Conservation (phyloP, 2,797 vertebrate genomes). For the Hapalemur alaotrensis region DNA sequence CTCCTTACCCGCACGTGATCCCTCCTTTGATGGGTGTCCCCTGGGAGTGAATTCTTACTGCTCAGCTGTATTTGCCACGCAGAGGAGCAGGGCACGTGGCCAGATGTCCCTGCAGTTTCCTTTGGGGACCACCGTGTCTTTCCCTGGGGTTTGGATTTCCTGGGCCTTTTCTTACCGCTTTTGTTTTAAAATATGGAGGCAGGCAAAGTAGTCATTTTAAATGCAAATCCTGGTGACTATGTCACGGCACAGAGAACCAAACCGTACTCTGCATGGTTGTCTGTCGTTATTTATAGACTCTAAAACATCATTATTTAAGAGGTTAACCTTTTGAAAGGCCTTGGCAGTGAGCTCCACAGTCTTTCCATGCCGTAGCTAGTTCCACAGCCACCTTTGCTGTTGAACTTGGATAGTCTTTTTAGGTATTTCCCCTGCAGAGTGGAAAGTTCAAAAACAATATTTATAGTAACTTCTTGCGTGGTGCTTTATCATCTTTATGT, state of each 20-base stretch:
- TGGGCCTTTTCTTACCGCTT: background rate
- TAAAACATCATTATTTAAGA: background rate
- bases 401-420: background rate
- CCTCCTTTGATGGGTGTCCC: background rate
- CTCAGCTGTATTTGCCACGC: background rate
- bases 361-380: background rate
- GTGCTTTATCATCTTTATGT: background rate
- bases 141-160: background rate
- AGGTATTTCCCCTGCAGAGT: background rate
- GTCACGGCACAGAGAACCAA: background rate
- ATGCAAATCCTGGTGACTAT: background rate
- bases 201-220: background rate
- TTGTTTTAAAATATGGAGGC: background rate
- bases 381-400: background rate
- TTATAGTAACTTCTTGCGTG: background rate
- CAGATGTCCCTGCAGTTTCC: background rate
- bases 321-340: background rate
- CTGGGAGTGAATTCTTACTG: background rate
- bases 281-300: background rate
- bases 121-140: background rate
- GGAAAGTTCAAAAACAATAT: background rate
- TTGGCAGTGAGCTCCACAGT: rapidly evolving
- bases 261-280: background rate
- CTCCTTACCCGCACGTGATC: rapidly evolving
- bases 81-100: background rate